phyloP scores from a whole-genome alignment of 1,140 invertebrate genomes.

The Lucilia cuprina region DNA sequence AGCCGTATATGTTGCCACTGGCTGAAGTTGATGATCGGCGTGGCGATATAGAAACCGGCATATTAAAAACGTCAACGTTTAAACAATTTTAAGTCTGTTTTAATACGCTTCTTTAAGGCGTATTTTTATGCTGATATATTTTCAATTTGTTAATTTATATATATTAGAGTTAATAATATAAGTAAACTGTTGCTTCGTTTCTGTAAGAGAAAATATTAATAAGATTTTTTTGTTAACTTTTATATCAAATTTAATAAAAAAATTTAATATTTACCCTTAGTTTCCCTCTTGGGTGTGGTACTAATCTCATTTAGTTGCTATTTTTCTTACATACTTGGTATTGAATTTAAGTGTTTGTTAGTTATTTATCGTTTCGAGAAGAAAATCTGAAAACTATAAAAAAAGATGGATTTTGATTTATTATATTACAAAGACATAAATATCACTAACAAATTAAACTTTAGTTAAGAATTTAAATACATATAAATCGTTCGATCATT shows the following conservation, averaged over 20 bases:
- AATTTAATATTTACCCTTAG: background rate
- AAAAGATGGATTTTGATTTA: background rate
- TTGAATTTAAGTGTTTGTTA: background rate
- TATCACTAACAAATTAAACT: no score
- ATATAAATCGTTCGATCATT: no score
- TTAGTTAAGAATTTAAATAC: no score
- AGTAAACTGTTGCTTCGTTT: background rate
- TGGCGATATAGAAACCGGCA: slow-evolving; percentile 61
- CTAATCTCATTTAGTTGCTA: background rate
- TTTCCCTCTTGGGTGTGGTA: slow-evolving; percentile 1
- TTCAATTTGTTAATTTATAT: background rate
- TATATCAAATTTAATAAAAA: background rate
- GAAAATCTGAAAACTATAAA: background rate
- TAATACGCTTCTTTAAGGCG: background rate
- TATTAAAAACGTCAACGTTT: slow-evolving; percentile 46
- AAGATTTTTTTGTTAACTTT: background rate
- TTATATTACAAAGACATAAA: no score
- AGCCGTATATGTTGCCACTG: slow-evolving; percentile 59
- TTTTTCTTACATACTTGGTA: background rate
- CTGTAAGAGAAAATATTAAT: background rate
- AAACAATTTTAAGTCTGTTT: background rate
- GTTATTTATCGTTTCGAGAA: background rate
- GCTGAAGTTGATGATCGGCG: slow-evolving; percentile 60
- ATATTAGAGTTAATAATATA: background rate
- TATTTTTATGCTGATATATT: background rate